Evolutionary conservation across 2,888 invertebrate species (phyloP), one percentile per base, ranked within the genome.

Genomic region (Crossocerus cetratus): DNA sequence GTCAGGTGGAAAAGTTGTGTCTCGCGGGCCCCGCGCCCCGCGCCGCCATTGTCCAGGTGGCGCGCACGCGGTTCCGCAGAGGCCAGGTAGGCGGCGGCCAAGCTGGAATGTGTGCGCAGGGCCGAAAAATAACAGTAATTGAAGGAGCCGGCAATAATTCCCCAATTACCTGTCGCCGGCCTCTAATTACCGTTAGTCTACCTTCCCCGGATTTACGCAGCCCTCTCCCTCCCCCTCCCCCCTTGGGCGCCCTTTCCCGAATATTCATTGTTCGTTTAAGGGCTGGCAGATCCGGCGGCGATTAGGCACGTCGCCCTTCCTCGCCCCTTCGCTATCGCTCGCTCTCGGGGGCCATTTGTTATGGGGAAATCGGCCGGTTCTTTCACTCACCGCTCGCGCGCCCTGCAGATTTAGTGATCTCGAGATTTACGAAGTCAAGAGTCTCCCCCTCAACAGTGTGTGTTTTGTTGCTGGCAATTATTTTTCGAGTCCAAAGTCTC

Each of bases 111-210:
- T 60, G 18, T 42, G 53, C 55, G 56, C 14, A 3, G 18, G 11
- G 44, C 22, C 49, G 23, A 49, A 54, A 49, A 55, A 53, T 16
- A 22, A 58, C 20, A 44, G 58, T 69, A 61, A 67, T 67, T 74
- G 54, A 65, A 69, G 58, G 45, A 64, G 13, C 16, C 2, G n/a
- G 57, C n/a, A 43, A 65, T 61, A 69, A 69, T 61, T 60, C 53
- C 11, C 49, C 18, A 16, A 42, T 11, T 57, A 65, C 56, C 61
- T 16, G 16, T 14, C n/a, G 53, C n/a, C 49, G 55, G 56, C 8
- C 32, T 43, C 23, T 67, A 66, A 74, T 69, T 75, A 69, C 69
- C 74, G 69, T 66, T 74, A 69, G 54, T 58, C 58, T 42, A 14
- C 14, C 57, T 16, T 55, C 43, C n/a, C 45, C 54, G 59, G 63